Evolutionary conservation across 2,888 invertebrate genomes (phyloP), one percentile per base, ranked within the genome.

Genomic region (Cephus pygmeus): DNA sequence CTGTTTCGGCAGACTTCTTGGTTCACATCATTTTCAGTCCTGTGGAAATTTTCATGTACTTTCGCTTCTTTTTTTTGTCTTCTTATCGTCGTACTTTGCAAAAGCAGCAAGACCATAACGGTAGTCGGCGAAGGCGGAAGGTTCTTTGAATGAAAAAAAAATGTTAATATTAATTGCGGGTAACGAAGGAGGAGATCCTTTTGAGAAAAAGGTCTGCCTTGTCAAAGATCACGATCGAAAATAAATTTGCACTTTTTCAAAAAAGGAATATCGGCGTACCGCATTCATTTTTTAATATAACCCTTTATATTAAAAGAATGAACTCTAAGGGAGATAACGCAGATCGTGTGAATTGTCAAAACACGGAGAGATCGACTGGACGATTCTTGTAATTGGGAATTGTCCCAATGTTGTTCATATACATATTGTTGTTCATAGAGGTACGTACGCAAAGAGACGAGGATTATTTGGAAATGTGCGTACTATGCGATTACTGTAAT

Each of bases 191-290:
- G 11, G 4, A 31, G 31, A 33, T 75, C 75, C 74, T 76, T 71
- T 69, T 73, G 76, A 78, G 77, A 76, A 74, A 76, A 78, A 78
- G 77, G 79, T 80, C 75, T 71, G 78, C 77, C 77, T 76, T 81
- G 79, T 81, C 76, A 75, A 80, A 79, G 78, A 82, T 83, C 82
- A 81, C 83, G 80, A 83, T 80, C 81, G 81, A 33, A 82, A 84
- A 82, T 83, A 83, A 83, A 84, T 83, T 84, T 85, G 84, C 83
- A 85, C 84, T 84, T 85, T 85, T 84, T 81, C 83, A 83, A 81
- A 81, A 80, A 82, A 11, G 23, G 9, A 15, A 33, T 11, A 71
- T 33, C 31, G 33, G 31, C 71, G 71, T 71, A 33, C 71, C 23
- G 71, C 33, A 33, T 31, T 71, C 71, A 71, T 71, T 71, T 71